These are phyloP conservation scores for Florisuga fusca DNA, from an alignment of 2,797 vertebrate genomes.

Conservation along the genomic window DNA sequence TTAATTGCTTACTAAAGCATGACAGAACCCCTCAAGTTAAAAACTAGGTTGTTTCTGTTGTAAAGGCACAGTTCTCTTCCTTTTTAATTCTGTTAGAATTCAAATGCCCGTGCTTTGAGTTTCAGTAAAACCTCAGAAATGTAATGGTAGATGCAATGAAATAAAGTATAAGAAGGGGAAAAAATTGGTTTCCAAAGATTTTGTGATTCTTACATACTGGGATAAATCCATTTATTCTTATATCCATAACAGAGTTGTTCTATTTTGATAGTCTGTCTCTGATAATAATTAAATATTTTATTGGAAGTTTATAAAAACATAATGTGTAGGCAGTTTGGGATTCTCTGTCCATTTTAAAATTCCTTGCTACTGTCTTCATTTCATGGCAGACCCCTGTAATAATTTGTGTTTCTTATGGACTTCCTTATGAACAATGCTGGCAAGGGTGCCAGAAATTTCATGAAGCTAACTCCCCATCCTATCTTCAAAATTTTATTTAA, in stretches of 20 bases:
- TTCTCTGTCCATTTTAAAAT: not conserved
- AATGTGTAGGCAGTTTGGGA: not conserved
- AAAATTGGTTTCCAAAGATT: not conserved
- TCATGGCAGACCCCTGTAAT: not conserved
- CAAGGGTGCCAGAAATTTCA: not conserved
- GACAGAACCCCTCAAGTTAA: not conserved
- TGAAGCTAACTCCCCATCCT: not conserved
- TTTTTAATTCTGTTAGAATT: not conserved
- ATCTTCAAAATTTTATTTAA: not conserved
- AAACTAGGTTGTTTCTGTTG: not conserved
- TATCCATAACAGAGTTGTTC: not conserved
- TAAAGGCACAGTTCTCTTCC: not conserved
- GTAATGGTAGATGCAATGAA: not conserved
- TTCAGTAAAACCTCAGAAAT: not conserved
- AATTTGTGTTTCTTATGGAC: not conserved
- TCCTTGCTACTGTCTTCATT: not conserved
- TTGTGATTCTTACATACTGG: not conserved
- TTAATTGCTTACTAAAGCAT: not conserved
- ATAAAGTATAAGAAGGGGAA: not conserved
- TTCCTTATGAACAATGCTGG: not conserved
- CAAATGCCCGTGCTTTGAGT: not conserved
- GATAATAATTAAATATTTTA: conserved; percentile 34
- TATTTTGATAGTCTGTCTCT: not conserved
- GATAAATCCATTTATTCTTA: not conserved
- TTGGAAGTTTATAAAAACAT: conserved; percentile 10